Conservation (phyloP, 2,113 vertebrate species). For the Smithornis capensis region DNA sequence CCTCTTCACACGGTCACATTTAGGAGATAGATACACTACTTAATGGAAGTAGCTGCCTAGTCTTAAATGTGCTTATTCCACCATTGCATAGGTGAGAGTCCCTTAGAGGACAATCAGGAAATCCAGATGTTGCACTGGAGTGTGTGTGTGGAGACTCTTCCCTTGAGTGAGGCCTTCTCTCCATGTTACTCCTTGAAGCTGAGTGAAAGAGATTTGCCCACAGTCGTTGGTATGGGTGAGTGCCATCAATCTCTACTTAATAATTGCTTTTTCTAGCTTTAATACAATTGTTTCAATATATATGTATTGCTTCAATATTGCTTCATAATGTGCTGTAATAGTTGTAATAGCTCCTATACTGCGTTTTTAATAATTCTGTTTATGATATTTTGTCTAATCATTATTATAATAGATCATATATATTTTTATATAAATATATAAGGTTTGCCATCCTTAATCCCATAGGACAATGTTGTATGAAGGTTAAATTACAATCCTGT, state of each 20-base stretch:
- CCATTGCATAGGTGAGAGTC: neutral
- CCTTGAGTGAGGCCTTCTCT: neutral
- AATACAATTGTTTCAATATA: neutral
- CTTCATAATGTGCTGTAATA: neutral
- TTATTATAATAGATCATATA: neutral
- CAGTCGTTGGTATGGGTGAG: neutral
- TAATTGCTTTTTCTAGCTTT: neutral
- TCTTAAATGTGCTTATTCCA: neutral
- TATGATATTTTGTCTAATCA: neutral
- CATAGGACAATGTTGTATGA: neutral
- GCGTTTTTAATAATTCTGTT: neutral
- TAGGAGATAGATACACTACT: neutral
- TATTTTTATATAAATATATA: neutral
- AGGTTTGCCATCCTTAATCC: neutral
- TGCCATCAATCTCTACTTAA: neutral
- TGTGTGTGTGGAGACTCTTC: neutral
- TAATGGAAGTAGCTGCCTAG: neutral
- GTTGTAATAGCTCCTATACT: neutral
- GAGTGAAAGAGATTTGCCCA: neutral
- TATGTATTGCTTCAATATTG: neutral
- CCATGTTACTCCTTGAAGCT: neutral
- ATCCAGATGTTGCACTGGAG: neutral
- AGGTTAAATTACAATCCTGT: neutral
- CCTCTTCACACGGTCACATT: neutral
- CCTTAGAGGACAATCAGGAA: neutral